Percentiles rank a stretch among this genome's conserved stretches.
These are phyloP conservation scores for Drosophila borborema DNA, from an alignment of 2,888 invertebrate species.

Conservation along the genomic window DNA sequence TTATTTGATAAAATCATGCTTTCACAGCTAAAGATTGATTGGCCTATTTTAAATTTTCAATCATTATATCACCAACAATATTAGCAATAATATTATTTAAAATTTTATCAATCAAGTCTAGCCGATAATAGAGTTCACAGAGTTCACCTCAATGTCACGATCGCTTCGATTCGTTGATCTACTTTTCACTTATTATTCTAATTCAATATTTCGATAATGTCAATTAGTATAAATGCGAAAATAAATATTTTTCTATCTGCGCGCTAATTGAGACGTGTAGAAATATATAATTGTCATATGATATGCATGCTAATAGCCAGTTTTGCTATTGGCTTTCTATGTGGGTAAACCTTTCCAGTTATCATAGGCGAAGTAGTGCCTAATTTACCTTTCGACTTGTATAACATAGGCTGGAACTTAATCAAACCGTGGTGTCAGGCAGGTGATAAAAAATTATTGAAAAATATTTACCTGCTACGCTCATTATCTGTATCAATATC, in stretches of 20 bases:
- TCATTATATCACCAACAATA: too few relatives aligned
- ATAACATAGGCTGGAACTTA: conserved; percentile 38
- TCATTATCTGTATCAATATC: conserved; percentile 60
- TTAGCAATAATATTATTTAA: too few relatives aligned
- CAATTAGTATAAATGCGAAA: conserved; percentile 13
- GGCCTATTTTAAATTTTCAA: too few relatives aligned
- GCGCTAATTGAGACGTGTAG: conserved; percentile 16
- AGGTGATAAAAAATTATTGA: conserved; percentile 52
- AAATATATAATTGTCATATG: conserved; percentile 57
- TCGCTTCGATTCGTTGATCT: neutral
- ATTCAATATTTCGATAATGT: neutral
- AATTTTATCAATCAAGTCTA: neutral
- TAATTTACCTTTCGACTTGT: conserved; percentile 30
- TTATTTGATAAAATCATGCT: too few relatives aligned
- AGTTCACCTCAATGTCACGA: neutral
- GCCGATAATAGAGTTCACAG: neutral
- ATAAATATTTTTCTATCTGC: conserved; percentile 4
- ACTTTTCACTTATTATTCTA: neutral
- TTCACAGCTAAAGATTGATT: too few relatives aligned
- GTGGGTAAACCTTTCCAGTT: conserved; percentile 32
- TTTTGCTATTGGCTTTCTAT: conserved; percentile 32
- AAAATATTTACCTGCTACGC: conserved; percentile 62
- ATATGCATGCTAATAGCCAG: conserved; percentile 39
- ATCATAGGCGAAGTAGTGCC: conserved; percentile 14
- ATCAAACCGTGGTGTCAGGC: conserved; percentile 31